These are phyloP conservation scores for Pachyramphus minor DNA, from an alignment of 2,113 vertebrate species.

Conservation along the genomic window DNA sequence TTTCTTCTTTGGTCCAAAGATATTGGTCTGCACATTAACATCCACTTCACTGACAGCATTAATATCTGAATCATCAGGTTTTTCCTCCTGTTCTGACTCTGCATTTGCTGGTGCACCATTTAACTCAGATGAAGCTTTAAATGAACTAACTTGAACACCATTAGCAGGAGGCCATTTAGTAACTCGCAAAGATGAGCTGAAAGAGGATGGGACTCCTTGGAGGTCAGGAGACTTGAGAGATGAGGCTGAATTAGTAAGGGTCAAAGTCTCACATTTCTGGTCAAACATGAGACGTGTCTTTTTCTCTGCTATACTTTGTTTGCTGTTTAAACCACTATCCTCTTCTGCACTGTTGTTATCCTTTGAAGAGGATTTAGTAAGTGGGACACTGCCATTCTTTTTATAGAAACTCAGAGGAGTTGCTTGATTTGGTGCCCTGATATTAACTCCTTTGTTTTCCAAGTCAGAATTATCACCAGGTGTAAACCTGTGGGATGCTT, in stretches of 20 bases:
- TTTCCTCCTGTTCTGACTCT: constrained; percentile 28
- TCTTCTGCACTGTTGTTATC: not conserved
- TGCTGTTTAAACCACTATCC: not conserved
- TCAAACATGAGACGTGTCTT: not conserved
- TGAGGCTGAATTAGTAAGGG: not conserved
- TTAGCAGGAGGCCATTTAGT: not conserved
- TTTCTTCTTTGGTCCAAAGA: constrained; percentile 91
- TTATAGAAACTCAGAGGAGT: not conserved
- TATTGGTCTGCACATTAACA: constrained; percentile 2
- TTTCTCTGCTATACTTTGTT: constrained; percentile 4
- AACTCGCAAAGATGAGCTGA: not conserved
- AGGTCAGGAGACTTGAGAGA: not conserved
- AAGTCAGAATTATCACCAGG: not conserved
- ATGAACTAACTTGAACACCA: not conserved
- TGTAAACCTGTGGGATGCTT: not conserved
- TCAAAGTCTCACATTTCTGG: not conserved
- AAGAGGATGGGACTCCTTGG: not conserved
- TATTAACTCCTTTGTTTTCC: not conserved
- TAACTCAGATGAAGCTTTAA: not conserved
- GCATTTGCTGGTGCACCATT: not conserved
- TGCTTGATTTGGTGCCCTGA: constrained; percentile 11
- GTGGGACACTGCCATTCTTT: constrained; percentile 1
- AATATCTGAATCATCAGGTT: not conserved
- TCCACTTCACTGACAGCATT: constrained; percentile 2
- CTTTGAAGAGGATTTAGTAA: constrained; percentile 5